Conservation (phyloP, 2,113 vertebrate species). For the Entomyzon cyanotis region DNA sequence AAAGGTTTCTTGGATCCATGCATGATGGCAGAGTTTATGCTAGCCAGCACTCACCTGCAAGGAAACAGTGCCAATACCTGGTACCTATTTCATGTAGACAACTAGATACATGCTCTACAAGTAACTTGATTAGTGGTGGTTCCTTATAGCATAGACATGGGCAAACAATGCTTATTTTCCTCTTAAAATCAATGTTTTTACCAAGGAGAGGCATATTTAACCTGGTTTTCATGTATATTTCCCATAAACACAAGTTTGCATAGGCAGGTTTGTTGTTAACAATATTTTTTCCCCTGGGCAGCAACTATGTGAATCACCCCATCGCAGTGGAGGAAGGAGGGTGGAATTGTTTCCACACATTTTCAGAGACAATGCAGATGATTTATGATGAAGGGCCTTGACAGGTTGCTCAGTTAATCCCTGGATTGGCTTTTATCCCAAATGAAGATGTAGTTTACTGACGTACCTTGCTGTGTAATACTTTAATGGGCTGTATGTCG, state of each 20-base stretch:
- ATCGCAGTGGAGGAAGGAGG: neutral
- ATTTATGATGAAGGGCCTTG: neutral
- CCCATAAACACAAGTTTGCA: neutral
- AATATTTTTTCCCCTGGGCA: neutral
- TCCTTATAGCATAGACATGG: neutral
- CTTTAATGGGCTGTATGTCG: neutral
- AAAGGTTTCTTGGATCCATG: neutral
- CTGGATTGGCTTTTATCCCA: neutral
- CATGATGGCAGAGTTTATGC: neutral
- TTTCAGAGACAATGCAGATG: neutral
- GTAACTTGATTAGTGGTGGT: neutral
- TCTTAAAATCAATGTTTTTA: neutral
- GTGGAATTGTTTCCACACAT: constrained; percentile 24
- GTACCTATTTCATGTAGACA: neutral
- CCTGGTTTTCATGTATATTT: neutral
- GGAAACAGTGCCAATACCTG: neutral
- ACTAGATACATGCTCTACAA: neutral
- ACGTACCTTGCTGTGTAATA: neutral
- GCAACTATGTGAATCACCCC: neutral
- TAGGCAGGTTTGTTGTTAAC: neutral
- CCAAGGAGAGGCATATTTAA: neutral
- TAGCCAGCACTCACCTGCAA: neutral
- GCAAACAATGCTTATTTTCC: neutral
- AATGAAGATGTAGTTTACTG: constrained; percentile 1
- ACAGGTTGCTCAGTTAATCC: neutral